Conservation (phyloP, 2,888 invertebrate genomes). For the Eledone cirrhosa region DNA sequence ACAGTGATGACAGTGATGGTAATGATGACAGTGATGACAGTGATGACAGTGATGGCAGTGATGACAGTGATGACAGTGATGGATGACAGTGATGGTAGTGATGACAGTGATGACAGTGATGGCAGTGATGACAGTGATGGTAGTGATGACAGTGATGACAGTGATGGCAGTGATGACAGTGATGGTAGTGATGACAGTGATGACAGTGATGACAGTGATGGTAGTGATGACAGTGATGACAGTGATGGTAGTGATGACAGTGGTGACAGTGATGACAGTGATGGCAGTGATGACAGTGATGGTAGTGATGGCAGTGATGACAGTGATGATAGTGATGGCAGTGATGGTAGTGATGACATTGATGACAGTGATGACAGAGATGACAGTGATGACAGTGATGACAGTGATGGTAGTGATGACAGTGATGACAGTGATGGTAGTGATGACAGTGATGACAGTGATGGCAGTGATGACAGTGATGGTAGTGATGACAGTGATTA, state of each 20-base stretch:
- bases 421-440: not conserved
- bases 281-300: not conserved
- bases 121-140: slow-evolving; percentile 25
- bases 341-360: too few relatives aligned
- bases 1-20: not conserved
- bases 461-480: slow-evolving; percentile 2
- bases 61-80: not conserved
- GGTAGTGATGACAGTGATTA: not conserved
- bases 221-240: not conserved
- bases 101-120: not conserved
- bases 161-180: slow-evolving; percentile 12
- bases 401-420: not conserved
- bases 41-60: slow-evolving; percentile 5
- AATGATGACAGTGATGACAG: not conserved
- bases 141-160: not conserved
- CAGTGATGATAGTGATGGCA: not conserved
- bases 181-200: slow-evolving; percentile 6
- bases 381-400: too few relatives aligned
- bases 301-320: not conserved
- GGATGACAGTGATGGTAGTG: too few relatives aligned
- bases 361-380: too few relatives aligned
- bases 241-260: slow-evolving; percentile 20
- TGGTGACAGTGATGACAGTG: too few relatives aligned
- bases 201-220: too few relatives aligned
- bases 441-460: slow-evolving; percentile 1